These are phyloP conservation scores for Euproctis similis DNA, from an alignment of 2,888 invertebrate species.

Conservation along the genomic window DNA sequence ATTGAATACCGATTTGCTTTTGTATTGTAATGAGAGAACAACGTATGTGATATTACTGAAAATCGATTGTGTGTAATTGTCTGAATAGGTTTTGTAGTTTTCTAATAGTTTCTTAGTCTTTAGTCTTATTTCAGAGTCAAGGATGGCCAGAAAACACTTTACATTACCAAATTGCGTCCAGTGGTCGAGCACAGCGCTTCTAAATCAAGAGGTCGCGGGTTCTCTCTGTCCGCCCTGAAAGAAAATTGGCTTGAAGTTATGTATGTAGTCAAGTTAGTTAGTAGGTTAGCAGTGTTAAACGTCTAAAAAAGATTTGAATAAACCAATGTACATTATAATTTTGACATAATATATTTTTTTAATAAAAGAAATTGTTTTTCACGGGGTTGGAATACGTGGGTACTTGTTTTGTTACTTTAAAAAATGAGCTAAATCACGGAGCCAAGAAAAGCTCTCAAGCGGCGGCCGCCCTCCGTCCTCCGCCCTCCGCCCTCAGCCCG, in stretches of 20 bases:
- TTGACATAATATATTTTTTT: constrained; percentile 31
- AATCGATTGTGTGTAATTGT: too few relatives aligned
- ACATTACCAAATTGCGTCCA: too few relatives aligned
- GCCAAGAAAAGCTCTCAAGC: constrained; percentile 47
- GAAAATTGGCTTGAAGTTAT: too few relatives aligned
- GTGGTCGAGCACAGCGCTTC: too few relatives aligned
- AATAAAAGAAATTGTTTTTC: constrained; percentile 37
- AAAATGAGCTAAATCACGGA: constrained; percentile 67
- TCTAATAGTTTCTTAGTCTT: too few relatives aligned
- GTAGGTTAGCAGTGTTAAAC: constrained; percentile 7
- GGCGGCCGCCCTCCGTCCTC: constrained; percentile 16
- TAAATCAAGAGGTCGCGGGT: too few relatives aligned
- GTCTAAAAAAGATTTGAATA: constrained; percentile 30
- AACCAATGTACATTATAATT: constrained; percentile 32
- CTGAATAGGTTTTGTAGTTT: too few relatives aligned
- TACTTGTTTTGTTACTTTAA: constrained; percentile 64
- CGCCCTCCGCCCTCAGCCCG: constrained; percentile 31
- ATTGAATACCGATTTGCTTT: constrained; percentile 35
- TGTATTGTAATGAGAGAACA: constrained; percentile 28
- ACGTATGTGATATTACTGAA: constrained; percentile 18
- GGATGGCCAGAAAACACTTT: too few relatives aligned
- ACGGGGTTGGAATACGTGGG: constrained; percentile 19
- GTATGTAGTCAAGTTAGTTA: too few relatives aligned
- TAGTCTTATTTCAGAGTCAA: too few relatives aligned
- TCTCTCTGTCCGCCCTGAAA: too few relatives aligned